Conservation (phyloP, 2,888 invertebrate species). For the Drosophila quinaria region DNA sequence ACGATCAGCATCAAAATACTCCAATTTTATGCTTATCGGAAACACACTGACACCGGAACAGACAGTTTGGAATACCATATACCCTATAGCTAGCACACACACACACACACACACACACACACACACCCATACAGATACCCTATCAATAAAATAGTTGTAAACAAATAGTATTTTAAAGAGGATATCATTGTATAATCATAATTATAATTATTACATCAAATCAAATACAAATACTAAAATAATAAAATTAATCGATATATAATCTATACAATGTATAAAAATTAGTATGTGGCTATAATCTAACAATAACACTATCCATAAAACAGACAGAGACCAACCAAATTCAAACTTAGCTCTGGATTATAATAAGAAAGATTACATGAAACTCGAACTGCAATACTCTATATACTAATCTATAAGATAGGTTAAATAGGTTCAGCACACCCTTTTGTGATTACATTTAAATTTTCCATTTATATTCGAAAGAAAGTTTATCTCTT, state of each 20-base stretch:
- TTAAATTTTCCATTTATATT: slow-evolving; percentile 5
- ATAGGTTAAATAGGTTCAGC: neutral
- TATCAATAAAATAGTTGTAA: slow-evolving; percentile 9
- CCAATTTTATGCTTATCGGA: slow-evolving; percentile 75
- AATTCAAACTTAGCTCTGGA: neutral
- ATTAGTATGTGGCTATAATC: slow-evolving; percentile 1
- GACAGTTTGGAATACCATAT: slow-evolving; percentile 86
- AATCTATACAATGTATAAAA: neutral
- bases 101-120: slow-evolving; percentile 17
- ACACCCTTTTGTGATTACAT: slow-evolving; percentile 2
- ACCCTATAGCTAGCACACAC: slow-evolving; percentile 85
- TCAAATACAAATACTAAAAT: neutral
- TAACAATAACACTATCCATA: neutral
- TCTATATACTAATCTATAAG: neutral
- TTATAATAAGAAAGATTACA: neutral
- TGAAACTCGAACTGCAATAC: neutral
- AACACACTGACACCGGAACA: slow-evolving; percentile 86
- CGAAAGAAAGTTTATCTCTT: neutral
- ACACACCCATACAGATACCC: slow-evolving; percentile 1
- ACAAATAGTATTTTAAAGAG: slow-evolving; percentile 1
- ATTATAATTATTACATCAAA: slow-evolving; percentile 1
- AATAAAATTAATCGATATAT: slow-evolving; percentile 23
- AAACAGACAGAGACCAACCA: neutral
- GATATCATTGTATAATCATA: slow-evolving; percentile 1
- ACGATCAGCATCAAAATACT: slow-evolving; percentile 82